A percentile compares a stretch with the other conserved stretches of the same genome.
Evolutionary conservation across 2,113 vertebrate species (phyloP).

Genomic region (Rhadina sibilatrix): DNA sequence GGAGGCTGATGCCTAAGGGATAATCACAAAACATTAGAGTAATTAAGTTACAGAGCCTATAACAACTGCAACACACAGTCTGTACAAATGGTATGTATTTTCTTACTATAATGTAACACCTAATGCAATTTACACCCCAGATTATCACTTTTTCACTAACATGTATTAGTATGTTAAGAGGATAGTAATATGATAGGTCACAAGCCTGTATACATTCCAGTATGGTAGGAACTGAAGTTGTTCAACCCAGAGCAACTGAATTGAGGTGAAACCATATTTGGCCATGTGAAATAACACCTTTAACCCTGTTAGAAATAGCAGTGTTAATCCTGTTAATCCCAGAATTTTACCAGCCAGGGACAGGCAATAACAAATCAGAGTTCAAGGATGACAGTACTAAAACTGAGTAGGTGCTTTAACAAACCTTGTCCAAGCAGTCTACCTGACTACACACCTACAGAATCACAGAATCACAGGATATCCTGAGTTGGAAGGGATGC

Average conservation of each 20-base stretch:
- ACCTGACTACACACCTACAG: background rate
- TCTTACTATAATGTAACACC: background rate
- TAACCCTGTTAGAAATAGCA: background rate
- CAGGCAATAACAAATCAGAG: background rate
- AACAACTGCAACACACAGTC: background rate
- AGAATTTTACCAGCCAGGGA: background rate
- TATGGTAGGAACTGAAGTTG: too few relatives aligned
- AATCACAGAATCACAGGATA: background rate
- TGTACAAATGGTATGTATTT: background rate
- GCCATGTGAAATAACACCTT: background rate
- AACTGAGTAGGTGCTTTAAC: fast-evolving
- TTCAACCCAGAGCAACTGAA: background rate
- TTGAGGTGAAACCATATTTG: background rate
- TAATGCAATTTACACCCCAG: background rate
- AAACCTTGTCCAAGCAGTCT: background rate
- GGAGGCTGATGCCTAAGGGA: background rate
- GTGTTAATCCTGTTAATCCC: background rate
- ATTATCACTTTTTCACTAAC: background rate
- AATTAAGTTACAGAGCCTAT: background rate
- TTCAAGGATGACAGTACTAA: background rate
- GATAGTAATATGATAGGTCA: background rate
- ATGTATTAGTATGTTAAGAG: background rate
- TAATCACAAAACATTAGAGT: background rate
- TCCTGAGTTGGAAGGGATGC: background rate
- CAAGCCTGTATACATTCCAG: background rate